A percentile compares a stretch with the other conserved stretches of the same genome.
Conservation (phyloP, 2,888 invertebrate genomes). For the Mesorhabditis sp. region DNA sequence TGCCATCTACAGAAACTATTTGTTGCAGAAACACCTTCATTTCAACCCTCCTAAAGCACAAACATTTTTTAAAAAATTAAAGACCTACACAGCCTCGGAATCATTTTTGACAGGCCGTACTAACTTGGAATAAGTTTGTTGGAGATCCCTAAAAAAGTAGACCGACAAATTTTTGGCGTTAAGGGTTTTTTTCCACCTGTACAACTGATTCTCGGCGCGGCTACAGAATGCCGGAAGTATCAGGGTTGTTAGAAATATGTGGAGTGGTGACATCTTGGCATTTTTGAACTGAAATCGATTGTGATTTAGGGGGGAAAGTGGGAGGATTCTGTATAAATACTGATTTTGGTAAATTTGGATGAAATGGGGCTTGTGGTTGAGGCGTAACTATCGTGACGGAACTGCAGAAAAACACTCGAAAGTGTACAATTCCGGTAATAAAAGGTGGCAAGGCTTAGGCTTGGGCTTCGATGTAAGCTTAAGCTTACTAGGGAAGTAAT, state of each 20-base stretch:
- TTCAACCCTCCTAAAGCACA: conserved; percentile 10
- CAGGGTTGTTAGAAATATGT: background rate
- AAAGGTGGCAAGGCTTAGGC: background rate
- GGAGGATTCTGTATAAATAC: no score
- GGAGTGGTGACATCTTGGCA: background rate
- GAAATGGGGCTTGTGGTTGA: no score
- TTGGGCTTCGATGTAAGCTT: background rate
- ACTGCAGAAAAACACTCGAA: no score
- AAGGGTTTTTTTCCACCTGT: conserved; percentile 21
- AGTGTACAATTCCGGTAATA: no score
- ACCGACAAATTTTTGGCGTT: background rate
- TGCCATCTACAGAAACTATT: conserved; percentile 45
- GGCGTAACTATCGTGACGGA: no score
- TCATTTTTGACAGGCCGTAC: conserved; percentile 41
- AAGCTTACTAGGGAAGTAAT: background rate
- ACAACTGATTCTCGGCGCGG: conserved; percentile 31
- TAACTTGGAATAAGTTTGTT: conserved; percentile 36
- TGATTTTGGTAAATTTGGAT: no score
- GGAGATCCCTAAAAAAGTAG: conserved; percentile 32
- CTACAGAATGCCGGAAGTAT: conserved; percentile 15
- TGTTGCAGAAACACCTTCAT: conserved; percentile 50
- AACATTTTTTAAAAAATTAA: background rate
- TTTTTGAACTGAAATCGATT: background rate
- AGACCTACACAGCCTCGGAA: conserved; percentile 32
- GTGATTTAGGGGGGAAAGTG: no score